Conservation (phyloP, 2,113 vertebrate genomes). For the Eolophus roseicapilla region DNA sequence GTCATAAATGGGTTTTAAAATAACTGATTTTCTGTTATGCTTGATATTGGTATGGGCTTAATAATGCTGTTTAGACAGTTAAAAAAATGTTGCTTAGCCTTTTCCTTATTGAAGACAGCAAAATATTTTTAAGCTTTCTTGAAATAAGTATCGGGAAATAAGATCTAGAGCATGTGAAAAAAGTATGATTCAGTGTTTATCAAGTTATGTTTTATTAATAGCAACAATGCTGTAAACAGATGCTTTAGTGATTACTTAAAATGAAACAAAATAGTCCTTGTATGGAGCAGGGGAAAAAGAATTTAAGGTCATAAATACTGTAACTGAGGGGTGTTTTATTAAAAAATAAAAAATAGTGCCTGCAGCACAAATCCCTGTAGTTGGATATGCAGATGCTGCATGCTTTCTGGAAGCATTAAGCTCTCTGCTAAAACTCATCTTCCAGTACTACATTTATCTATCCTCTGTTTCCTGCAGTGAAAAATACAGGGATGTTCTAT, state of each 20-base stretch:
- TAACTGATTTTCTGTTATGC: not conserved
- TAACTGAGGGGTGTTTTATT: not conserved
- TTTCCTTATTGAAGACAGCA: not conserved
- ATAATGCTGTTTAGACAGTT: not conserved
- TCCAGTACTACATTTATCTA: not conserved
- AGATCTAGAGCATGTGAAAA: conserved; percentile 28
- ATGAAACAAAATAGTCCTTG: conserved; percentile 15
- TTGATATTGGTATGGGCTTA: not conserved
- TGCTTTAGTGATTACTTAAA: conserved; percentile 46
- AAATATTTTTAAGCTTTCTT: conserved; percentile 18
- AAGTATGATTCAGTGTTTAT: conserved; percentile 53
- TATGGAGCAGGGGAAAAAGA: not conserved
- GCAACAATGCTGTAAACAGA: conserved; percentile 54
- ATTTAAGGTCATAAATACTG: not conserved
- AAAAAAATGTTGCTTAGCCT: not conserved
- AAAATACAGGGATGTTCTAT: not conserved
- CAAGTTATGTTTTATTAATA: conserved; percentile 45
- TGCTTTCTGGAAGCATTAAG: not conserved
- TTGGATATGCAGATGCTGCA: not conserved
- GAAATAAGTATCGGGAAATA: not conserved
- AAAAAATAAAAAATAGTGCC: not conserved
- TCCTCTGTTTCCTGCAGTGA: not conserved
- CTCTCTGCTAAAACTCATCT: not conserved
- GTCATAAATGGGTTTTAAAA: not conserved
- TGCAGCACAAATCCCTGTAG: not conserved